Percentiles rank a stretch among this genome's conserved stretches.
Evolutionary conservation across 2,113 vertebrate species (phyloP).

Genomic region (Jacana jacana): DNA sequence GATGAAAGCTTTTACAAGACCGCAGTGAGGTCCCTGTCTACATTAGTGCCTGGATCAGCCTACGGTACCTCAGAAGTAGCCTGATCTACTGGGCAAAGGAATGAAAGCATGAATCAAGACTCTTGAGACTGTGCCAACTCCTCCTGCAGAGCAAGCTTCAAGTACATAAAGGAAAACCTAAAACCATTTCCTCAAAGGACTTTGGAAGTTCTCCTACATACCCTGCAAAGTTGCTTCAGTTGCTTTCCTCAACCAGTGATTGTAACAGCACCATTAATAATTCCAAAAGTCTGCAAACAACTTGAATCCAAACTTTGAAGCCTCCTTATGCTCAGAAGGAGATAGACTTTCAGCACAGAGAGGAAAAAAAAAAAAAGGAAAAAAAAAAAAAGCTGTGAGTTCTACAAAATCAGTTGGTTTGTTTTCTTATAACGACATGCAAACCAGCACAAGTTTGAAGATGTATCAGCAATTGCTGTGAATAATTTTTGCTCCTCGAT

Average conservation of each 20-base stretch:
- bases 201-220: background rate
- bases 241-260: background rate
- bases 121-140: background rate
- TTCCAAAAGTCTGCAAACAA: background rate
- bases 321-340: background rate
- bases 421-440: background rate
- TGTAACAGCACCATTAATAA: background rate
- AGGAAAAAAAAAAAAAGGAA: background rate
- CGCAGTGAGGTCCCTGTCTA: background rate
- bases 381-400: background rate
- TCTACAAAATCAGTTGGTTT: background rate
- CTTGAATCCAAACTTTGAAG: conserved; percentile 27
- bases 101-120: background rate
- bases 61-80: background rate
- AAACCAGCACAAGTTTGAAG: background rate
- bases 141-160: background rate
- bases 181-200: background rate
- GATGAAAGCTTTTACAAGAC: conserved; percentile 58
- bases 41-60: background rate
- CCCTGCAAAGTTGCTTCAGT: background rate
- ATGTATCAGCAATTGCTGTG: background rate
- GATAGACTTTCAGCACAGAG: background rate
- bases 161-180: background rate
- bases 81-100: background rate
- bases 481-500: background rate